Percentiles rank a stretch among this genome's conserved stretches.
Conservation (phyloP, 92 coral and sea anemone species). For the Palythoa grandis region DNA sequence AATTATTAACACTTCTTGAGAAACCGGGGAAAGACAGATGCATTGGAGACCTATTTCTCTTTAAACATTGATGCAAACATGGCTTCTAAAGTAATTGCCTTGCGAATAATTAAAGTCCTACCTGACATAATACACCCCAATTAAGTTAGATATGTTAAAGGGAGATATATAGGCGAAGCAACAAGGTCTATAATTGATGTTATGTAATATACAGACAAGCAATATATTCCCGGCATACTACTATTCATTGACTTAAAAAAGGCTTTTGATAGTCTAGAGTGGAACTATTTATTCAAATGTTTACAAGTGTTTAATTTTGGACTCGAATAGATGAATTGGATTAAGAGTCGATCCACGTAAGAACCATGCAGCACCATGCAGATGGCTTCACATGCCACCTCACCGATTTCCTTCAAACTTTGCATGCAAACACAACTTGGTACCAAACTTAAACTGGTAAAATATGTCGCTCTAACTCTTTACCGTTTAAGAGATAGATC, state of each 20-base stretch:
- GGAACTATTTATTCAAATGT: slow-evolving; percentile 31
- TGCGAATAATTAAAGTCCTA: slow-evolving; percentile 33
- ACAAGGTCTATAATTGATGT: slow-evolving; percentile 31
- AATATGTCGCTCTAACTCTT: no score
- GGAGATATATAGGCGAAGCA: slow-evolving; percentile 33
- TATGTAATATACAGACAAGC: slow-evolving; percentile 15
- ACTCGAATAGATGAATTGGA: slow-evolving; percentile 17
- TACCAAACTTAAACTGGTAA: no score
- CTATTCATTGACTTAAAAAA: slow-evolving; percentile 23
- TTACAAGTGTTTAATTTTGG: slow-evolving; percentile 34
- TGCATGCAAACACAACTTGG: no score
- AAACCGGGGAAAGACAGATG: slow-evolving; percentile 30
- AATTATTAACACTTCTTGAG: slow-evolving; percentile 34
- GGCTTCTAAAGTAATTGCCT: slow-evolving; percentile 27
- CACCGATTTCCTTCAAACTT: no score
- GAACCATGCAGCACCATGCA: no score
- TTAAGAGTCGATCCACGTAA: no score
- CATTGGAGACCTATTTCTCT: slow-evolving; percentile 42
- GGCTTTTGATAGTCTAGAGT: slow-evolving; percentile 7
- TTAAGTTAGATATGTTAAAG: slow-evolving; percentile 24
- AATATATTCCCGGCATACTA: slow-evolving; percentile 26
- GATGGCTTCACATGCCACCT: no score
- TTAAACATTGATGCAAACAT: slow-evolving; percentile 26
- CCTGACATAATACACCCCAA: slow-evolving; percentile 21
- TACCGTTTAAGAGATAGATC: no score